phyloP scores from a whole-genome alignment of 2,113 vertebrate genomes.

The Dendropsophus ebraccatus region DNA sequence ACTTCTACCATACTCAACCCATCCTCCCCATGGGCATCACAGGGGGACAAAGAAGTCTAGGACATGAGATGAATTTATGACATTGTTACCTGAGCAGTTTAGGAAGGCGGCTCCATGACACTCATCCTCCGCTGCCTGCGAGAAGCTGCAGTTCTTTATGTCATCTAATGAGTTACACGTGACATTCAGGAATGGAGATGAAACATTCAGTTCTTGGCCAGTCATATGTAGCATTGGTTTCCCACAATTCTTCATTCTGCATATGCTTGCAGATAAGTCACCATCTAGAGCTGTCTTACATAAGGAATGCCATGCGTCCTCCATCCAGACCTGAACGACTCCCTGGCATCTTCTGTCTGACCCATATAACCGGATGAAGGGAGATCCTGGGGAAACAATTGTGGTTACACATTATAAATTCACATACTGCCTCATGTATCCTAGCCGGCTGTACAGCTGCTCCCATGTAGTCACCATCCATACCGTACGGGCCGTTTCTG shows the following conservation, averaged over 20 bases:
- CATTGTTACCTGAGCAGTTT: slow-evolving; percentile 16
- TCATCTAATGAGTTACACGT: background rate
- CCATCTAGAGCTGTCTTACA: background rate
- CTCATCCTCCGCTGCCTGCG: background rate
- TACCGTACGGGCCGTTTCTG: no score
- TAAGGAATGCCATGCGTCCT: background rate
- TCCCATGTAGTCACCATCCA: no score
- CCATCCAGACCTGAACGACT: background rate
- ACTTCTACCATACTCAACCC: no score
- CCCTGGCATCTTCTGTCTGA: background rate
- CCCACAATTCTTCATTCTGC: background rate
- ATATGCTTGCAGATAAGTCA: background rate
- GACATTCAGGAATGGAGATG: background rate
- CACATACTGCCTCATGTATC: no score
- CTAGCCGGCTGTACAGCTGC: no score
- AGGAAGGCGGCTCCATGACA: background rate
- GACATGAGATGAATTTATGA: no score
- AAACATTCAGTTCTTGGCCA: background rate
- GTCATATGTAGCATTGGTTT: background rate
- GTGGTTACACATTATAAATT: no score
- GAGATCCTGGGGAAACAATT: background rate
- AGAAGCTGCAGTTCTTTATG: background rate
- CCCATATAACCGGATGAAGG: background rate
- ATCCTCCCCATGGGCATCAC: no score
- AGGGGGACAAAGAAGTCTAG: no score